Conservation (phyloP, 2,113 vertebrate genomes). For the Sinocyclocheilus rhinocerous region DNA sequence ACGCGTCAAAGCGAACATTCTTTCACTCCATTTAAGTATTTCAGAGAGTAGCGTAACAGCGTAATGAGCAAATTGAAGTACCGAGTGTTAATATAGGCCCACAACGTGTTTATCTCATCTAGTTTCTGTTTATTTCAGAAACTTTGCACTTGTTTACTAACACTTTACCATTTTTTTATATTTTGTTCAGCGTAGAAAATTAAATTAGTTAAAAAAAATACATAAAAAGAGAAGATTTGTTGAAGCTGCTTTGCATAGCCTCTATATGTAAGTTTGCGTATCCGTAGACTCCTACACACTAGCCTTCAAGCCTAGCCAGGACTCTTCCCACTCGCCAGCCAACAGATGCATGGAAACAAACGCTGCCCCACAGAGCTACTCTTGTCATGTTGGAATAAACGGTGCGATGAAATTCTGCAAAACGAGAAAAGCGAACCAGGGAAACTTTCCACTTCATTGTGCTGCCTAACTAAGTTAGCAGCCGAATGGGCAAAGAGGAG, state of each 20-base stretch:
- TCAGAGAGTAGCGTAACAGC: too few relatives aligned
- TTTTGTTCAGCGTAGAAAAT: neutral
- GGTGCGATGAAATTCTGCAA: constrained; percentile 58
- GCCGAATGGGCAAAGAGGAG: neutral
- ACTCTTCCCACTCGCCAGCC: constrained; percentile 63
- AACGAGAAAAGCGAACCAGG: constrained; percentile 64
- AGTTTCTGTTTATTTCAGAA: neutral
- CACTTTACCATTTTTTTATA: neutral
- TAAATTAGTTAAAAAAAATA: neutral
- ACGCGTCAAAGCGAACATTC: too few relatives aligned
- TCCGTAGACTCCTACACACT: constrained; percentile 65
- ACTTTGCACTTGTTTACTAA: neutral
- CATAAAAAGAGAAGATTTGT: neutral
- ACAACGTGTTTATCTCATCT: neutral
- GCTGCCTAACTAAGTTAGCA: constrained; percentile 61
- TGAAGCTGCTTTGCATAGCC: constrained; percentile 15
- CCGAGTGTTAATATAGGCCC: neutral
- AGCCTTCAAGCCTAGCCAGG: constrained; percentile 63
- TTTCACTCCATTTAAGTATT: too few relatives aligned
- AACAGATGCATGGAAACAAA: constrained; percentile 57
- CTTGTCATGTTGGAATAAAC: constrained; percentile 42
- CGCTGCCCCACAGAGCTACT: constrained; percentile 49
- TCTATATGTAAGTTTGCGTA: constrained; percentile 10
- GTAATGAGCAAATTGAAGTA: neutral
- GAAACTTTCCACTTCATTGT: constrained; percentile 69